phyloP scores from a whole-genome alignment of 2,888 invertebrate genomes.

The Phymatocera aterrima region DNA sequence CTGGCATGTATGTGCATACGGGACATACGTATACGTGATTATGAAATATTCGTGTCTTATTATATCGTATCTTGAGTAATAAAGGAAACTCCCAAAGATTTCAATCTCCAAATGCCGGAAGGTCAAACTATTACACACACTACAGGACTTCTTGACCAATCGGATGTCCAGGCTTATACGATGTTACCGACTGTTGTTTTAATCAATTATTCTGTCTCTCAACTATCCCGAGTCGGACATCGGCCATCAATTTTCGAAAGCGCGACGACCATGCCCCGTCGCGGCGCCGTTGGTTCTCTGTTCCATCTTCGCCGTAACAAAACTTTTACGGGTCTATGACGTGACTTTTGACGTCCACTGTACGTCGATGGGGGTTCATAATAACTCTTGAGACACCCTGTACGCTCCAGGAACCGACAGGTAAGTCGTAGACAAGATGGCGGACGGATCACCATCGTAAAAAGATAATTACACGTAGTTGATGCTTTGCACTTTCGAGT shows the following conservation, averaged over 20 bases:
- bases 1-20: too few relatives aligned
- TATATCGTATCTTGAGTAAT: not conserved
- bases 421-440: conserved; percentile 51
- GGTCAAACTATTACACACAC: not conserved
- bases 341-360: conserved; percentile 19
- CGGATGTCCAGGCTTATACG: not conserved
- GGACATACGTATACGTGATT: too few relatives aligned
- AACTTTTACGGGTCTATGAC: not conserved
- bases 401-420: conserved; percentile 36
- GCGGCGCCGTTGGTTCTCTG: too few relatives aligned
- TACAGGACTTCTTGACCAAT: not conserved
- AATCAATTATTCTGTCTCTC: conserved; percentile 10
- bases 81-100: not conserved
- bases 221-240: not conserved
- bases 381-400: conserved; percentile 39
- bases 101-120: not conserved
- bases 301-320: not conserved
- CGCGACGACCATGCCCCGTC: too few relatives aligned
- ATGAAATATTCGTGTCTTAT: not conserved
- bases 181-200: not conserved
- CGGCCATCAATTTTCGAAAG: not conserved
- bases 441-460: conserved; percentile 58
- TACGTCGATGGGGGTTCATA: conserved; percentile 10
- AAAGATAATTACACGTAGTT: conserved; percentile 59
- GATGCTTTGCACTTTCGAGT: conserved; percentile 33